Evolutionary conservation across 2,113 vertebrate species (phyloP).

Genomic region (Rostratula benghalensis): DNA sequence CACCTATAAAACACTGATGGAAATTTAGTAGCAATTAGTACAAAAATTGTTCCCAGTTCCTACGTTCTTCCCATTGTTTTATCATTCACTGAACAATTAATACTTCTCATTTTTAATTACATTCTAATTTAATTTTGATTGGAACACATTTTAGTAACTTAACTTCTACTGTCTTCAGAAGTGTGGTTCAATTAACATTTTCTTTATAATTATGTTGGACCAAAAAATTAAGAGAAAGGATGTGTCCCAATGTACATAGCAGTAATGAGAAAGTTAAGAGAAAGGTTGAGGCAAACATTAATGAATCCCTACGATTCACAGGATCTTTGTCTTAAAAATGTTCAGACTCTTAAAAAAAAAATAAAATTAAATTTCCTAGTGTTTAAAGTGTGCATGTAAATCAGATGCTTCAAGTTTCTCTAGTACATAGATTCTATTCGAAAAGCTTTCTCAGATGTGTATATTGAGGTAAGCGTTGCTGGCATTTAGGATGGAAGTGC

Average conservation of each 20-base stretch:
- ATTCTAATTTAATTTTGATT: not conserved
- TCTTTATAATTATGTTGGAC: not conserved
- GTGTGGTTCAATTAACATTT: not conserved
- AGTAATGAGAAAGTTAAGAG: not conserved
- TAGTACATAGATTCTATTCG: not conserved
- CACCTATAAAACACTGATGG: not conserved
- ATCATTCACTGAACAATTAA: not conserved
- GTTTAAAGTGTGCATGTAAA: not conserved
- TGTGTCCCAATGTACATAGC: no score
- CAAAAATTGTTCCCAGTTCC: not conserved
- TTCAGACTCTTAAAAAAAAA: not conserved
- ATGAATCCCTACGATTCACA: not conserved
- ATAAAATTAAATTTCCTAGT: not conserved
- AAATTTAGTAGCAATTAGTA: not conserved
- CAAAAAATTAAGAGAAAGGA: not conserved
- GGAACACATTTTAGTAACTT: not conserved
- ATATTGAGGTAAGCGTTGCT: not conserved
- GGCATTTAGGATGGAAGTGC: not conserved
- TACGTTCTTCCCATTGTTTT: not conserved
- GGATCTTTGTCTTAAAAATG: not conserved
- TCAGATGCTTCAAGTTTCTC: not conserved
- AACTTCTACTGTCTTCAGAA: not conserved
- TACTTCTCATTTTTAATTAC: not conserved
- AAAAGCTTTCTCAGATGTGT: not conserved
- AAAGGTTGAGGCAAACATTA: not conserved